Conservation (phyloP, 92 coral and sea anemone genomes). For the Porites lobata region DNA sequence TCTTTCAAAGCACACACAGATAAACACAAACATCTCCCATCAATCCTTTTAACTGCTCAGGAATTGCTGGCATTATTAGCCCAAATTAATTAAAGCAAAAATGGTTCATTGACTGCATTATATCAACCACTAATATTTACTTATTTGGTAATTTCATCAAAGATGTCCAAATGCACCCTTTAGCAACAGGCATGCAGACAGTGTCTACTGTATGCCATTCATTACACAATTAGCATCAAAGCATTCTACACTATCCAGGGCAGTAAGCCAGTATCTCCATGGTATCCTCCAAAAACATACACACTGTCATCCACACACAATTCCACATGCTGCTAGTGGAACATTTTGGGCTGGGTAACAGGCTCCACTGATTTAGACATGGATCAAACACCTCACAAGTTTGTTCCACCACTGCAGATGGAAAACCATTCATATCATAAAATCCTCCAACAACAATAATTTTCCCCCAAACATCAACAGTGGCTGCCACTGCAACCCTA, state of each 20-base stretch:
- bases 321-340: slow-evolving; percentile 14
- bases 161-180: slow-evolving; percentile 57
- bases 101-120: background rate
- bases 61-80: too few relatives aligned
- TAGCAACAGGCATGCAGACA: slow-evolving; percentile 27
- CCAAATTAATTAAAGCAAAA: too few relatives aligned
- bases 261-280: background rate
- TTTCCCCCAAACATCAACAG: background rate
- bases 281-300: slow-evolving; percentile 32
- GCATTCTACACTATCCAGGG: background rate
- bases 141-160: slow-evolving; percentile 58
- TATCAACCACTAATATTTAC: background rate
- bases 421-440: background rate
- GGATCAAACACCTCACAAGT: slow-evolving; percentile 40
- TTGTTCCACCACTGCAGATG: background rate
- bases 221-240: slow-evolving; percentile 1
- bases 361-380: slow-evolving; percentile 24
- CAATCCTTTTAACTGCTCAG: too few relatives aligned
- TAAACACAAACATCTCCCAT: too few relatives aligned
- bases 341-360: slow-evolving; percentile 2
- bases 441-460: slow-evolving; percentile 14
- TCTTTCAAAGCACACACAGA: too few relatives aligned
- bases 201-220: slow-evolving; percentile 53
- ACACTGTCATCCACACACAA: slow-evolving; percentile 8
- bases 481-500: slow-evolving; percentile 3